A percentile compares a stretch with the other conserved stretches of the same genome.
These are phyloP conservation scores for Netelia virgata DNA, from an alignment of 2,888 invertebrate species.

Conservation along the genomic window DNA sequence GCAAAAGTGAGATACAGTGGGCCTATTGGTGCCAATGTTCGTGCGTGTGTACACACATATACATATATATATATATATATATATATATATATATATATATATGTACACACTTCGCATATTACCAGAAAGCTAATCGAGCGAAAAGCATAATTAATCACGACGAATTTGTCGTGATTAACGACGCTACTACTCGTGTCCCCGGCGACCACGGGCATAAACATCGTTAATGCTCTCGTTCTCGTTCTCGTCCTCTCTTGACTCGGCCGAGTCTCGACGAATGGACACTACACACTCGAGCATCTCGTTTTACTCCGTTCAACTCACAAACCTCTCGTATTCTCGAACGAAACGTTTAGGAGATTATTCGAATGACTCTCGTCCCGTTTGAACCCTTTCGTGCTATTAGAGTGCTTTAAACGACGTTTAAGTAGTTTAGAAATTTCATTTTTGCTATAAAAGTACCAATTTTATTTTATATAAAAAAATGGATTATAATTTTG, in stretches of 20 bases:
- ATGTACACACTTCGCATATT: constrained; percentile 45
- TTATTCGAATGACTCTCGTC: neutral
- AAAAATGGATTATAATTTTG: no score
- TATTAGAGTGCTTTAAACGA: neutral
- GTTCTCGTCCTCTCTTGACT: constrained; percentile 15
- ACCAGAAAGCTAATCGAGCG: constrained; percentile 79
- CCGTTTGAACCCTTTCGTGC: no score
- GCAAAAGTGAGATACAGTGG: constrained; percentile 44
- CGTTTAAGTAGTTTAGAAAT: neutral
- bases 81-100: no score
- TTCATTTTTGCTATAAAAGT: no score
- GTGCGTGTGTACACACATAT: neutral
- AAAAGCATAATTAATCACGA: constrained; percentile 82
- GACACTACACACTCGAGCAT: constrained; percentile 60
- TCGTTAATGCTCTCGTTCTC: constrained; percentile 71
- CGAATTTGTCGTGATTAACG: constrained; percentile 81
- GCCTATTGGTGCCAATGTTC: neutral
- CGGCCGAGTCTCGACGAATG: constrained; percentile 71
- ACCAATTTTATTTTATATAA: no score
- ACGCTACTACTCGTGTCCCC: constrained; percentile 72
- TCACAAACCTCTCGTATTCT: constrained; percentile 1
- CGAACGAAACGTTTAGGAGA: constrained; percentile 25
- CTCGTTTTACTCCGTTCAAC: constrained; percentile 32
- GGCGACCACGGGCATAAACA: constrained; percentile 73
- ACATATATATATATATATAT: neutral